phyloP scores from a whole-genome alignment of 2,797 vertebrate species.

The Trachurus trachurus region DNA sequence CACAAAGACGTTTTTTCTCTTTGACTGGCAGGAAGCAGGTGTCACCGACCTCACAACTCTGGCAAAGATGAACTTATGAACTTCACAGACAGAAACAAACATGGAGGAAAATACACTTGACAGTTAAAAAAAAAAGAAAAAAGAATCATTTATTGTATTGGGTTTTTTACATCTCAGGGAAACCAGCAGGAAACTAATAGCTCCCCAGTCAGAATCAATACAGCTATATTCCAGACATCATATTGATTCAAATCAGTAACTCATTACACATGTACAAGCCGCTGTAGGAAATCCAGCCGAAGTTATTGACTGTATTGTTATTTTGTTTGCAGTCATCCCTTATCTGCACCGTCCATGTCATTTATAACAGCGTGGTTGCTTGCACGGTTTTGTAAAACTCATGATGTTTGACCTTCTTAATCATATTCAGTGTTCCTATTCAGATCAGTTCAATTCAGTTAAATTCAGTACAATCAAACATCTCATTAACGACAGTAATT shows the following conservation, averaged over 20 bases:
- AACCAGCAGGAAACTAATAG: not conserved
- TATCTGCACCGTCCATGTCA: not conserved
- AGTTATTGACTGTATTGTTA: constrained; percentile 15
- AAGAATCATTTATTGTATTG: constrained; percentile 5
- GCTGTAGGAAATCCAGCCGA: not conserved
- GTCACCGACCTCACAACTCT: constrained; percentile 30
- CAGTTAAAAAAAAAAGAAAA: constrained; percentile 4
- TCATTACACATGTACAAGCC: constrained; percentile 16
- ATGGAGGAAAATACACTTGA: constrained; percentile 15
- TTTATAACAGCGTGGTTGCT: constrained; percentile 15
- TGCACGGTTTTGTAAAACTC: not conserved
- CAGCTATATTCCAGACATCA: constrained; percentile 15
- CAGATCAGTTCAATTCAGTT: constrained; percentile 22
- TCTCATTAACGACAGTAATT: constrained; percentile 47
- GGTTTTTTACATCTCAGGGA: not conserved
- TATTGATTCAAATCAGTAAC: constrained; percentile 40
- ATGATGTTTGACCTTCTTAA: not conserved
- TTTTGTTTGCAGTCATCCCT: constrained; percentile 7
- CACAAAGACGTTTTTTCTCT: constrained; percentile 11
- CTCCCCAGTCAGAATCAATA: constrained; percentile 1
- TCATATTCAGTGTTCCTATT: constrained; percentile 8
- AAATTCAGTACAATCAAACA: not conserved
- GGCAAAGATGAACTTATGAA: constrained; percentile 25
- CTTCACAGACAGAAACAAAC: constrained; percentile 31
- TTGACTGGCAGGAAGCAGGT: constrained; percentile 25